Conservation (phyloP, 2,113 vertebrate genomes). For the Thalassoma bifasciatum region DNA sequence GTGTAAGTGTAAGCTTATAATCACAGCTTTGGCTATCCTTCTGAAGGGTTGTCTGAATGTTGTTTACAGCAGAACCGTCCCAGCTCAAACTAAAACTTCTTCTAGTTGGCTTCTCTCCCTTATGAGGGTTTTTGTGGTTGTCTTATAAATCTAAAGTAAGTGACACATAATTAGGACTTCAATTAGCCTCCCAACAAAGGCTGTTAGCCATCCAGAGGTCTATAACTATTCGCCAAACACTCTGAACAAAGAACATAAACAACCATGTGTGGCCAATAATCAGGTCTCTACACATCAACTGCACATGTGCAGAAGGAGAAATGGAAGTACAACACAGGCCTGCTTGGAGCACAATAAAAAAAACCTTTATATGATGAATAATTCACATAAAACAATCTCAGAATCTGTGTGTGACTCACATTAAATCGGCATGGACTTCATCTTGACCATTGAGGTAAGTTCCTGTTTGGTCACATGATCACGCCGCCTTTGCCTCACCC, state of each 20-base stretch:
- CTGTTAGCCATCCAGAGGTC: neutral
- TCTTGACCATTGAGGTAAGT: slow-evolving; percentile 84
- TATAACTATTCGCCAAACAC: slow-evolving; percentile 27
- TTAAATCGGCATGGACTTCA: slow-evolving; percentile 85
- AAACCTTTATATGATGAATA: too few species aligned
- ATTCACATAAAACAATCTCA: neutral
- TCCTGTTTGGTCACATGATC: slow-evolving; percentile 81
- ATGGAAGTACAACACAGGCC: too few species aligned
- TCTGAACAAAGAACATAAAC: slow-evolving; percentile 23
- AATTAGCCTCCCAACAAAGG: slow-evolving; percentile 37
- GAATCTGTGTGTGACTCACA: slow-evolving; percentile 46
- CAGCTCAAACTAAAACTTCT: slow-evolving; percentile 1
- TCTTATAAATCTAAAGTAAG: slow-evolving; percentile 27
- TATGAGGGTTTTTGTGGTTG: slow-evolving; percentile 8
- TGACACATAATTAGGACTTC: slow-evolving; percentile 43
- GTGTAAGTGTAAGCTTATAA: slow-evolving; percentile 49
- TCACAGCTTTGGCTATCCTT: slow-evolving; percentile 60
- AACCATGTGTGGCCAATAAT: neutral
- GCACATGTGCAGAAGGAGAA: neutral
- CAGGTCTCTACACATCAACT: neutral
- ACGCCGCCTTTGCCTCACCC: slow-evolving; percentile 75
- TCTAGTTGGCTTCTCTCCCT: slow-evolving; percentile 11
- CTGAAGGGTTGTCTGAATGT: slow-evolving; percentile 43
- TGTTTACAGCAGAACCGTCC: slow-evolving; percentile 61
- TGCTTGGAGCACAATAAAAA: too few species aligned